Evolutionary conservation across 1,140 invertebrate genomes (phyloP).

Genomic region (Hyposmocoma kahamanoa): DNA sequence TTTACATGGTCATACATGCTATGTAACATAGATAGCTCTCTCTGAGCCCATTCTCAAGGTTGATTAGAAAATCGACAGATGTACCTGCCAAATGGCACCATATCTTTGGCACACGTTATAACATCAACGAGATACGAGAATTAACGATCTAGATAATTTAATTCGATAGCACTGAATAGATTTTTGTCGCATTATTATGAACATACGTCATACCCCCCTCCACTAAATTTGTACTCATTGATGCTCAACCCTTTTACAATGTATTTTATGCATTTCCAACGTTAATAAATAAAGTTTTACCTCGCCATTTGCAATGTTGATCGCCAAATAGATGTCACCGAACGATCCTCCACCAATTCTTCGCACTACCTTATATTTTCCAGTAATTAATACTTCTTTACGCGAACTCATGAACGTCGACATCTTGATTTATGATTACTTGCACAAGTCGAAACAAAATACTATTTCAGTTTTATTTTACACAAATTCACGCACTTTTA

Average conservation of each 20-base stretch:
- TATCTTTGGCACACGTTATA: too few species aligned
- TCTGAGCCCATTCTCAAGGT: too few species aligned
- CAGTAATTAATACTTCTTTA: conserved; percentile 76
- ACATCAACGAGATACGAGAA: too few species aligned
- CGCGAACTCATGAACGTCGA: conserved; percentile 23
- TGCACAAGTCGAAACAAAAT: conserved; percentile 7
- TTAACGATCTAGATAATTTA: too few species aligned
- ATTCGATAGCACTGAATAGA: not conserved
- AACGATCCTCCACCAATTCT: conserved; percentile 98
- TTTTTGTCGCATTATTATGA: not conserved
- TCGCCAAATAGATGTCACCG: conserved; percentile 98
- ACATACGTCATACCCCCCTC: not conserved
- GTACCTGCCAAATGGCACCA: too few species aligned
- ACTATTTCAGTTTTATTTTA: conserved; percentile 15
- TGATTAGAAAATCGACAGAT: too few species aligned
- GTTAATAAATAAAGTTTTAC: conserved; percentile 74
- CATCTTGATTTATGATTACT: conserved; percentile 20
- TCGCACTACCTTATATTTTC: conserved; percentile 94
- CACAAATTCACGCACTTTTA: conserved; percentile 32
- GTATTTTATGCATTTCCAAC: too few species aligned
- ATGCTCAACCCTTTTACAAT: too few species aligned
- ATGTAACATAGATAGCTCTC: too few species aligned
- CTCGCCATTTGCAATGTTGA: conserved; percentile 97
- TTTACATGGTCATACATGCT: too few species aligned
- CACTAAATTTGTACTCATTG: too few species aligned